phyloP scores from a whole-genome alignment of 1,140 invertebrate species.

The Drosophila setifemur region DNA sequence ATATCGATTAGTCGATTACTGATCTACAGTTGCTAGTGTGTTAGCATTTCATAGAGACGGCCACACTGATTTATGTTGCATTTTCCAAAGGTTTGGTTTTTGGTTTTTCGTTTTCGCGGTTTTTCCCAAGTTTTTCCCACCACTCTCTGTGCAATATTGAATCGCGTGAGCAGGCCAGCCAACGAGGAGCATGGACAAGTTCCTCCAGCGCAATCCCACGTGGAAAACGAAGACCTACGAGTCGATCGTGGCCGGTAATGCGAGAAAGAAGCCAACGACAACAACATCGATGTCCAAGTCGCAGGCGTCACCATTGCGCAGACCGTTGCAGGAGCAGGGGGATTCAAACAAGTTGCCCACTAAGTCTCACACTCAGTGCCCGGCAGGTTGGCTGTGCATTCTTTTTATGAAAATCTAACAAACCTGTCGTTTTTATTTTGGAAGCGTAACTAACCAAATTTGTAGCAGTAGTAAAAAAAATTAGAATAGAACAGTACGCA shows the following conservation, averaged over 20 bases:
- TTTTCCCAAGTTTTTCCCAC: constrained; percentile 3
- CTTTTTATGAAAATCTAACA: background rate
- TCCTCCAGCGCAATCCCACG: constrained; percentile 43
- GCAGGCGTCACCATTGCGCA: constrained; percentile 7
- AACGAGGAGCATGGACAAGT: constrained; percentile 48
- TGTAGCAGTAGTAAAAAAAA: background rate
- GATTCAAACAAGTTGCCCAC: background rate
- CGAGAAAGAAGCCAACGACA: constrained; percentile 8
- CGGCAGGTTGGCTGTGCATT: constrained; percentile 54
- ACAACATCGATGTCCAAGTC: background rate
- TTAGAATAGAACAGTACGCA: background rate
- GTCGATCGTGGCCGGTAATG: constrained; percentile 5
- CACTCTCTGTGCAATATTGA: constrained; percentile 30
- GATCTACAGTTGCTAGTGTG: too few species aligned
- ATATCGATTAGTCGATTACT: too few species aligned
- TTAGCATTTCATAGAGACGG: too few species aligned
- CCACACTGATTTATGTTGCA: too few species aligned
- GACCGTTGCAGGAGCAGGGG: constrained; percentile 25
- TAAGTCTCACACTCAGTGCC: constrained; percentile 8
- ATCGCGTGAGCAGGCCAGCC: background rate
- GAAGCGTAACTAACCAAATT: constrained; percentile 27
- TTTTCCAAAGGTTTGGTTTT: constrained; percentile 2
- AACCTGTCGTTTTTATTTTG: constrained; percentile 8
- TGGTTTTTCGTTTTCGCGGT: background rate
- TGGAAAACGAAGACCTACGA: constrained; percentile 60